These are phyloP conservation scores for Medauroidea extradentata DNA, from an alignment of 1,140 invertebrate genomes.

Conservation along the genomic window DNA sequence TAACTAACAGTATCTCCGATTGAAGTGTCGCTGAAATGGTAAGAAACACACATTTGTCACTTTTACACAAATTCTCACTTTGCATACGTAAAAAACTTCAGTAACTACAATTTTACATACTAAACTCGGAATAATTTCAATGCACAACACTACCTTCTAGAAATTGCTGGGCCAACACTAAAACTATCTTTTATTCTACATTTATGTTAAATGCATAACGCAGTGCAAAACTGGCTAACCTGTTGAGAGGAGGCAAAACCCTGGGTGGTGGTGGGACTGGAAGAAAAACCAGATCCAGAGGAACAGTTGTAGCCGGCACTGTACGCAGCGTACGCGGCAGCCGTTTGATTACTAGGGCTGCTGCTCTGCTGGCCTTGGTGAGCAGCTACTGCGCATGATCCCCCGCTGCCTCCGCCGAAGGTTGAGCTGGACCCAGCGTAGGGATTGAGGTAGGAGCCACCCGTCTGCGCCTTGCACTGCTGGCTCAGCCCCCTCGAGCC, in stretches of 20 bases:
- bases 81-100: no score
- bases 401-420: conserved; percentile 34
- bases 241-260: conserved; percentile 59
- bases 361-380: conserved; percentile 44
- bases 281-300: conserved; percentile 35
- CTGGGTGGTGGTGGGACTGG: conserved; percentile 42
- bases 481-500: not conserved
- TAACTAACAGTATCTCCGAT: no score
- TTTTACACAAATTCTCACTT: no score
- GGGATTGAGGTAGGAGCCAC: conserved; percentile 7
- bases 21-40: no score
- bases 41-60: no score
- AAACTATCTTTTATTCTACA: no score
- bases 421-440: conserved; percentile 9
- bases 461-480: conserved; percentile 3
- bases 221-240: no score
- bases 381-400: conserved; percentile 37
- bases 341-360: conserved; percentile 45
- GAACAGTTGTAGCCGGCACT: conserved; percentile 52
- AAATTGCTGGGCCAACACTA: no score
- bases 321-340: conserved; percentile 52
- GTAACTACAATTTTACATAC: no score
- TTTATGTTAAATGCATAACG: no score
- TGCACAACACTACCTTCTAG: no score
- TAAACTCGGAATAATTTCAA: no score